Base-by-base conservation (phyloP, 2,888 invertebrate genomes). In the Timema cristinae region DNA sequence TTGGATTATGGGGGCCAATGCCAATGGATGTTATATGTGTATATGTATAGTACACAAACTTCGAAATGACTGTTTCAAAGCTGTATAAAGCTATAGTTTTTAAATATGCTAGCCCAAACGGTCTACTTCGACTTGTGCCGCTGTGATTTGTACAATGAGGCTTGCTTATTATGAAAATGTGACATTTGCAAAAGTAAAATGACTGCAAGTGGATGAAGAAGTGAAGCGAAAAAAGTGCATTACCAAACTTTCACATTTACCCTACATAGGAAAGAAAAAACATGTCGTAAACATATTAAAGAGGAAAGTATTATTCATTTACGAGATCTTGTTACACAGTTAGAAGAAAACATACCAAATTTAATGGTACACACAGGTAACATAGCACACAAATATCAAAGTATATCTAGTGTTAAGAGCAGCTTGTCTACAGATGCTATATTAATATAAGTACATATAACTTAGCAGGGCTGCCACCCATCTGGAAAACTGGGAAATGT, bases 131-230 rank as follows among this genome's bases (percentile, higher is more conserved):
- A 8, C 7, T 16, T 7, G n/a, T 6, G 56, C 16, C n/a, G 59
- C 15, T 59, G 59, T 59, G 59, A 59, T 59, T 15, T 59, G 13
- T 59, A 59, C 59, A 59, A 59, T n/a, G 59, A 59, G 16, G 13
- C 9, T n/a, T 59, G 59, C 59, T 59, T 7, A 9, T 59, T 59
- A 6, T 0, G 59, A 8, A 59, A 59, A 59, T 59, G 59, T 59
- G 16, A 15, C 32, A 32, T 32, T 13, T 59, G n/a, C 32, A 59
- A 59, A 59, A 11, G 15, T n/a, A 13, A 59, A 59, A 13, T 7
- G 8, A 59, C 32, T 13, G 15, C 16, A 59, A 6, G 59, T 16
- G 32, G 9, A 59, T 32, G 32, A 11, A n/a, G 9, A 59, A 59
- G 32, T 59, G 6, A 59, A 59, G 32, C 8, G 13, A 59, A n/a